These are phyloP conservation scores for Pseudococcus jackbeardsleyi DNA, from an alignment of 2,888 invertebrate species.

Conservation along the genomic window DNA sequence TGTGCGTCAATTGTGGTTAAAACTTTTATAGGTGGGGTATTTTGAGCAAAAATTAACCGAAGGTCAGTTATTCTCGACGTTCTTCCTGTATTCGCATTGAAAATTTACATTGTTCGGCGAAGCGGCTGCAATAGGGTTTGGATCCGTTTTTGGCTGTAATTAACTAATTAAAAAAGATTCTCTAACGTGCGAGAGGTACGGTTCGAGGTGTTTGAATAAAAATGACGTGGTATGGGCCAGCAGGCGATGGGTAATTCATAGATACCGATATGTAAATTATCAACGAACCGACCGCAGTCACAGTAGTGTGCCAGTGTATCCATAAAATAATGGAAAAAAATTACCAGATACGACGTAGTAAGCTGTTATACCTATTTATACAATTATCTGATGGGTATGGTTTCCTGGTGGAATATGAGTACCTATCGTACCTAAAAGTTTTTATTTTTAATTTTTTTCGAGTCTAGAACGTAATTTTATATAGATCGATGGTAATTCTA, in stretches of 20 bases:
- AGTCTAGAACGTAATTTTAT: not conserved
- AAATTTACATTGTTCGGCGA: not conserved
- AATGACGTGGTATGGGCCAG: not conserved
- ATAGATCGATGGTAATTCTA: not conserved
- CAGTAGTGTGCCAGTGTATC: slow-evolving; percentile 5
- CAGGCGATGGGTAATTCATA: not conserved
- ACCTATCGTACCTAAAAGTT: not conserved
- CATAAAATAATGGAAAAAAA: slow-evolving; percentile 8
- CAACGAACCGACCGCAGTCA: not conserved
- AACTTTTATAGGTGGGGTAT: not conserved
- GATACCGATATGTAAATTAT: slow-evolving; percentile 23
- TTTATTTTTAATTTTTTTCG: not conserved
- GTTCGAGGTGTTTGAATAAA: not conserved
- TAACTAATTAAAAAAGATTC: slow-evolving; percentile 14
- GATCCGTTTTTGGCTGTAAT: not conserved
- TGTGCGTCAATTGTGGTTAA: not conserved
- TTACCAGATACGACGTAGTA: slow-evolving; percentile 17
- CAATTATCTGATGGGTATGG: not conserved
- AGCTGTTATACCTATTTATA: not conserved
- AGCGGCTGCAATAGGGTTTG: not conserved
- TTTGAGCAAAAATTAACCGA: not conserved
- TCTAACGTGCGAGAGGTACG: not conserved
- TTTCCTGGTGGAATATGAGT: slow-evolving; percentile 4
- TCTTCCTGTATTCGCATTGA: slow-evolving; percentile 2
- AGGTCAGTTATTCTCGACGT: slow-evolving; percentile 27